These are phyloP conservation scores for Xenopus petersii DNA, from an alignment of 2,797 vertebrate genomes.

Conservation along the genomic window DNA sequence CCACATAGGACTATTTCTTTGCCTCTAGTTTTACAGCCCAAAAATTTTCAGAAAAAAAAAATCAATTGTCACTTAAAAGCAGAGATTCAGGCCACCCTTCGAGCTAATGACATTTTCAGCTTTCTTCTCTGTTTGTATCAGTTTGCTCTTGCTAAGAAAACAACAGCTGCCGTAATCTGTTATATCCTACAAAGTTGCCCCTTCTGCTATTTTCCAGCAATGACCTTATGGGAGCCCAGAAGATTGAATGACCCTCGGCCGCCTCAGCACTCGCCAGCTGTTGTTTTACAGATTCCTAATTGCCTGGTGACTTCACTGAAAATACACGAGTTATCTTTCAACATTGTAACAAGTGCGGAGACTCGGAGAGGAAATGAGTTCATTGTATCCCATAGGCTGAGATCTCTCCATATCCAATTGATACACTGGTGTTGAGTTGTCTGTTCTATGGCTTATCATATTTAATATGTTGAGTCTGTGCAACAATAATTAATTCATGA, in stretches of 20 bases:
- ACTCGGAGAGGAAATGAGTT: conserved; percentile 46
- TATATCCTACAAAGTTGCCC: conserved; percentile 54
- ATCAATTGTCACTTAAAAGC: conserved; percentile 33
- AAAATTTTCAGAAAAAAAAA: too few species aligned
- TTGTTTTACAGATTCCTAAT: conserved; percentile 59
- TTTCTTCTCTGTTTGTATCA: conserved; percentile 55
- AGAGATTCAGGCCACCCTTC: conserved; percentile 53
- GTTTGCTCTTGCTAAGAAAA: conserved; percentile 57
- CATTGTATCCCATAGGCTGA: conserved; percentile 4
- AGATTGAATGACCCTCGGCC: conserved; percentile 57
- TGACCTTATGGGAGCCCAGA: conserved; percentile 53
- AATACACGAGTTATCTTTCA: conserved; percentile 67
- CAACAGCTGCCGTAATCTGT: conserved; percentile 64
- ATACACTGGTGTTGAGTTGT: too few species aligned
- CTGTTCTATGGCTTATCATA: background rate
- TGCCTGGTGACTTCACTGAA: conserved; percentile 66
- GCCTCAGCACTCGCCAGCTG: conserved; percentile 64
- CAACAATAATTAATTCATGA: conserved; percentile 34
- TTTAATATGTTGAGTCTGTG: background rate
- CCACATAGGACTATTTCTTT: too few species aligned
- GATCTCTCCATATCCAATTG: background rate
- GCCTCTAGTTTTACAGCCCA: too few species aligned
- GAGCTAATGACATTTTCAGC: conserved; percentile 56
- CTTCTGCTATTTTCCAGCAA: conserved; percentile 57
- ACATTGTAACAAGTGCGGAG: conserved; percentile 63